phyloP scores from a whole-genome alignment of 2,888 invertebrate genomes.

The Lasioglossum marginatum region DNA sequence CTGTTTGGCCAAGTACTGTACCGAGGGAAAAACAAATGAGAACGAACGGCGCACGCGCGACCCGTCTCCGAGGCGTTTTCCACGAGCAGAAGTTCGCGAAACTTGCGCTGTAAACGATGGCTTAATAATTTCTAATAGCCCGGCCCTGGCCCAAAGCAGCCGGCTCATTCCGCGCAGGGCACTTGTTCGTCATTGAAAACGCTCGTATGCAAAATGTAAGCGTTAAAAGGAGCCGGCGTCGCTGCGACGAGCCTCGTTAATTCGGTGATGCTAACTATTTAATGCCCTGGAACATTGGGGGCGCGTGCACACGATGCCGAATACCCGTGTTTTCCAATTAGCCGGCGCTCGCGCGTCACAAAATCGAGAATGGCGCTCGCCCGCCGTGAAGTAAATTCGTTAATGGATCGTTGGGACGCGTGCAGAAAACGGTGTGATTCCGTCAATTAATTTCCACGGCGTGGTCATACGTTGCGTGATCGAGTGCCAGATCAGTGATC shows the following conservation, averaged over 20 bases:
- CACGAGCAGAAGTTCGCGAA: conserved; percentile 13
- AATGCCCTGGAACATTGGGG: neutral
- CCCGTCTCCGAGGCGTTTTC: neutral
- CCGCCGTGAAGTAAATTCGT: neutral
- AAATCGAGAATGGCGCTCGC: neutral
- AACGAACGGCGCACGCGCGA: neutral
- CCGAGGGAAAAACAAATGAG: neutral
- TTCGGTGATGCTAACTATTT: conserved; percentile 21
- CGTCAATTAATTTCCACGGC: neutral
- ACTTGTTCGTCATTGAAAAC: neutral
- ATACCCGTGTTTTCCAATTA: neutral
- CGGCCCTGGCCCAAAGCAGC: neutral
- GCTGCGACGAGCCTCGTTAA: conserved; percentile 6
- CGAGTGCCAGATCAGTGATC: neutral
- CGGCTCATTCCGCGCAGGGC: neutral
- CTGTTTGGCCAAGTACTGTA: neutral
- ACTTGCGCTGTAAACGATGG: conserved; percentile 28
- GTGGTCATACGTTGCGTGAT: neutral
- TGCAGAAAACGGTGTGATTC: no score
- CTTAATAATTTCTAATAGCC: conserved; percentile 42
- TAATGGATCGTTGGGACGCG: neutral
- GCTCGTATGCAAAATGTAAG: conserved; percentile 25
- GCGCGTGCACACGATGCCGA: neutral
- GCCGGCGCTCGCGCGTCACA: neutral
- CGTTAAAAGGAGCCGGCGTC: conserved; percentile 26